Evolutionary conservation across 2,797 vertebrate genomes (phyloP).

Genomic region (Gila robusta): DNA sequence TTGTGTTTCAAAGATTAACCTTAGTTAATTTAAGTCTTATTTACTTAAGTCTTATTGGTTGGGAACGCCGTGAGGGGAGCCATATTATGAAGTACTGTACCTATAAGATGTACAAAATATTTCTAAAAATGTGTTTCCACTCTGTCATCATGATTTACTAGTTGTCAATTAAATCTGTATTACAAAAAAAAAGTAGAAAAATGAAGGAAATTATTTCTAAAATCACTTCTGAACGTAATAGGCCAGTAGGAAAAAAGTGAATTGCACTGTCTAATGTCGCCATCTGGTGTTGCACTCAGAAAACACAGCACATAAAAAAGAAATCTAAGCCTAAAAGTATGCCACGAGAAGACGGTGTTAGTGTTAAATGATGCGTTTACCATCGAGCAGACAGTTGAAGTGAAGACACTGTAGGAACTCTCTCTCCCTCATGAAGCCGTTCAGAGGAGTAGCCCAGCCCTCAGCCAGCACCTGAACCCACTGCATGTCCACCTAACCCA

Average conservation of each 20-base stretch:
- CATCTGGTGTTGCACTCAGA: conserved; percentile 61
- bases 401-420: conserved; percentile 98
- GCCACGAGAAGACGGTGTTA: background rate
- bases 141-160: background rate
- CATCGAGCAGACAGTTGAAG: conserved; percentile 96
- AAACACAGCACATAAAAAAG: background rate
- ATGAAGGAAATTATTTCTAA: background rate
- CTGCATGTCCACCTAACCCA: conserved; percentile 93
- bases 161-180: background rate
- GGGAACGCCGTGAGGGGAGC: background rate
- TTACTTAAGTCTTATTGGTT: background rate
- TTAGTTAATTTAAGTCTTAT: no score
- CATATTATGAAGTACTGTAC: background rate
- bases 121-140: background rate
- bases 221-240: background rate
- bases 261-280: conserved; percentile 43
- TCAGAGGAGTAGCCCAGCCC: conserved; percentile 97
- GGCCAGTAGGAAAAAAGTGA: background rate
- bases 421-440: conserved; percentile 97
- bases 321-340: background rate
- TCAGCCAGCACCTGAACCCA: conserved; percentile 99
- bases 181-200: background rate
- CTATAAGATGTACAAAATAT: background rate
- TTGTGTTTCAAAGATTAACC: background rate
- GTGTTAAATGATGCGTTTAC: conserved; percentile 74